phyloP scores from a whole-genome alignment of 1,140 invertebrate genomes.

The Uloborus diversus region DNA sequence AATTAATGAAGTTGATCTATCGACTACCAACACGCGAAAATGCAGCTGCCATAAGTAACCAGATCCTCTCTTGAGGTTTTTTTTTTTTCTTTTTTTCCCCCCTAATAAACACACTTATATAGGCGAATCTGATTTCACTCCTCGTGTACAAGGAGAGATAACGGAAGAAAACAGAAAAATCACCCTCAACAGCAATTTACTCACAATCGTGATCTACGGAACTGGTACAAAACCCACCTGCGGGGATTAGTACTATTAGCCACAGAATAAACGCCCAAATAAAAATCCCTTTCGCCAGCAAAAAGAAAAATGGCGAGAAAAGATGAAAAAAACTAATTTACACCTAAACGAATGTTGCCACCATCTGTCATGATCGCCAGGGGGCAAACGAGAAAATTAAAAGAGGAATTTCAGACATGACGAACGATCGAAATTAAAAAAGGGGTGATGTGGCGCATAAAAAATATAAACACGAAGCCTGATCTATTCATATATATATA shows the following conservation, averaged over 20 bases:
- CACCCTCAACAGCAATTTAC: not conserved
- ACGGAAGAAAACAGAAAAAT: no score
- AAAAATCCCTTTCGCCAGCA: not conserved
- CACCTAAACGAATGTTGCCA: not conserved
- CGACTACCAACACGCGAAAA: not conserved
- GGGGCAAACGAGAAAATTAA: not conserved
- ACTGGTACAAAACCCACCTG: no score
- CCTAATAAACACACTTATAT: no score
- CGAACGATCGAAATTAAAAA: slow-evolving; percentile 19
- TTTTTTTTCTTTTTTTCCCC: no score
- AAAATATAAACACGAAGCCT: no score
- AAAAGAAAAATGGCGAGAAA: not conserved
- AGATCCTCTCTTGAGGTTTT: not conserved
- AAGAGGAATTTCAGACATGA: not conserved
- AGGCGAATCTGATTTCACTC: no score
- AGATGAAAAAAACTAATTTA: slow-evolving; percentile 15
- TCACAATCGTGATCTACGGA: not conserved
- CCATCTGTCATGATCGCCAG: slow-evolving; percentile 3
- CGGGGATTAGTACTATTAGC: slow-evolving; percentile 10
- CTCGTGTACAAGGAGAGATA: no score
- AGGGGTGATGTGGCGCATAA: not conserved
- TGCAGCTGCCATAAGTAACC: not conserved
- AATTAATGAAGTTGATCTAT: no score
- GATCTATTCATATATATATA: no score
- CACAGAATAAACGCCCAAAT: slow-evolving; percentile 4